Base-by-base conservation (phyloP, 1,140 invertebrate species). In the Tetranychus urticae region DNA sequence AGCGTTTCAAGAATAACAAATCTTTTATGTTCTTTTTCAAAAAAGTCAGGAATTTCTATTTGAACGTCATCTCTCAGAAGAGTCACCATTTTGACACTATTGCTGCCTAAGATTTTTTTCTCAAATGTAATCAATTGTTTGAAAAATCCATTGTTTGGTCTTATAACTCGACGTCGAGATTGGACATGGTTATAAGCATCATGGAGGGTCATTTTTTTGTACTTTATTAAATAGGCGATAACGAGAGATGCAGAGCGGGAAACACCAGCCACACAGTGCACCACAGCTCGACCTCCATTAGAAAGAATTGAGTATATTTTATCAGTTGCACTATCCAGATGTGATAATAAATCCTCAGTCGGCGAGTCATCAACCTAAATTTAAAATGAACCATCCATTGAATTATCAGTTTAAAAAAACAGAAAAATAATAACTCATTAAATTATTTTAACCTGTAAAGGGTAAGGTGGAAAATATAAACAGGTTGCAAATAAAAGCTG, bases 241-340 rank as follows among this genome's bases (percentile, higher is more conserved):
- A 84, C 85, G 1, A 94, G 73, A 1, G 83, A 79, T 1, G 88
- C 84, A 0, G 86, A 90, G 52, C 89, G 77, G 63, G 83, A 86
- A 1, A 91, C 82, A 1, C 89, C 89, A 1, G 89, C 88, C 1
- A 90, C 81, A 69, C 88, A 92, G 71, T 92, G 88, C 0, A 92
- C 82, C 62, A 91, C 69, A 2, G 37, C 34, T 31, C n/a, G 4
- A 37, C 31, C 13, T 23, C 47, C 56, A 34, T 35, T 33, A n/a
- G 8, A 33, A 2, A 33, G 2, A 6, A n/a, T 50, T 35, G 12
- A 33, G 7, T 56, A 4, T 3, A 65, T 64, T 31, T 46, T 46
- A 42, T 64, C 63, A 6, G 50, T 56, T 13, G 36, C 52, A 14
- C n/a, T 5, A 42, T 63, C 62, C 14, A 63, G 61, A 63, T 52